Conservation (phyloP, 64 coral and sea anemone species). For the Montipora cactus region DNA sequence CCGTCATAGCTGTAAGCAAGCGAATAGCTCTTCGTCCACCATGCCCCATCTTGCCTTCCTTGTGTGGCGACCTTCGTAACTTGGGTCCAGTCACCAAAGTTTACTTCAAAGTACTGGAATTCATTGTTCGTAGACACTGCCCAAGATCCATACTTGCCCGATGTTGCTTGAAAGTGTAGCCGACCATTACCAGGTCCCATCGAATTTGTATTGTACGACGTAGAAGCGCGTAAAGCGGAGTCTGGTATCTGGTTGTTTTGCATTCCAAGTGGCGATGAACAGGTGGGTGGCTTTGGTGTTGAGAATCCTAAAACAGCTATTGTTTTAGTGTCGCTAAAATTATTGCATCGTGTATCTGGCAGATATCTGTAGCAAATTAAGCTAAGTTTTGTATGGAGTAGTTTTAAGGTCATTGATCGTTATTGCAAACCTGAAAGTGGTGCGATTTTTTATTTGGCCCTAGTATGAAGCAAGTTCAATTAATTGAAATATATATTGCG, state of each 20-base stretch:
- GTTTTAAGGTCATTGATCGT: too few species aligned
- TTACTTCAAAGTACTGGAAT: conserved; percentile 32
- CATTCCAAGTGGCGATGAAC: conserved; percentile 15
- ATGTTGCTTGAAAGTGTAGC: not conserved
- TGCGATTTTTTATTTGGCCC: too few species aligned
- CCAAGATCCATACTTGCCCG: conserved; percentile 8
- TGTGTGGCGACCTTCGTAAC: conserved; percentile 43
- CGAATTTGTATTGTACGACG: not conserved
- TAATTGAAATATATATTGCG: too few species aligned
- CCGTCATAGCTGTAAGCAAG: conserved; percentile 47
- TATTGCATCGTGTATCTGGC: too few species aligned
- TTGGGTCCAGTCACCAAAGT: conserved; percentile 28
- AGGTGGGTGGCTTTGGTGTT: not conserved
- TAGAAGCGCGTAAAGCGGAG: conserved; percentile 19
- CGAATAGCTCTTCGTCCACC: conserved; percentile 40
- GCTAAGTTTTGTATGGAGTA: too few species aligned
- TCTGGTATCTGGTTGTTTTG: conserved; percentile 30
- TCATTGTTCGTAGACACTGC: conserved; percentile 2
- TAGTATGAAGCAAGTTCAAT: too few species aligned
- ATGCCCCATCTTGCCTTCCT: conserved; percentile 44
- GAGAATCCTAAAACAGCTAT: not conserved
- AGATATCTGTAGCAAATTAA: too few species aligned
- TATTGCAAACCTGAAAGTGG: too few species aligned
- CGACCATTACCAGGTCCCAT: conserved; percentile 16
- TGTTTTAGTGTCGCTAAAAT: not conserved